Conservation (phyloP, 2,797 vertebrate genomes). For the Heterohyrax brucei region DNA sequence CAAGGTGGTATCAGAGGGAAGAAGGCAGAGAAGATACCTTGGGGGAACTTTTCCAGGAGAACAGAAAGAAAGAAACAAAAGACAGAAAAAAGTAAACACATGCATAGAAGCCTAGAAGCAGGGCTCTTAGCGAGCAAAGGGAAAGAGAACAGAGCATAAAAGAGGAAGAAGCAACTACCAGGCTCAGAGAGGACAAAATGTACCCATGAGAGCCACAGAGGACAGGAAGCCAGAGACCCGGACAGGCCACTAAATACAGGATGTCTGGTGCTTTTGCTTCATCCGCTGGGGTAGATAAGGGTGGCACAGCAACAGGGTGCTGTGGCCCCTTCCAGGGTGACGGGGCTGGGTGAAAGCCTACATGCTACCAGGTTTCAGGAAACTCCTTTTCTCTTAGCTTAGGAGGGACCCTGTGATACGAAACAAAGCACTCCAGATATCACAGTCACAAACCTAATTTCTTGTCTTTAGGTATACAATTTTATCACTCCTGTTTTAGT, state of each 20-base stretch:
- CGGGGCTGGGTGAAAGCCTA: slow-evolving; percentile 10
- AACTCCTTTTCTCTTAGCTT: slow-evolving; percentile 44
- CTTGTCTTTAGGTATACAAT: slow-evolving; percentile 11
- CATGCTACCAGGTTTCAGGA: neutral
- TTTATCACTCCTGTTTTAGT: neutral
- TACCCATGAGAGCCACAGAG: slow-evolving; percentile 68
- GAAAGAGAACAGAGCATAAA: slow-evolving; percentile 60
- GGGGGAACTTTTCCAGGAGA: slow-evolving; percentile 24
- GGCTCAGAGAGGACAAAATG: slow-evolving; percentile 71
- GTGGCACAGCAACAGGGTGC: neutral
- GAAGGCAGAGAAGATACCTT: neutral
- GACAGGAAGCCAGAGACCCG: slow-evolving; percentile 72
- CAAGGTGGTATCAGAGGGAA: neutral
- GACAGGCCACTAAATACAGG: slow-evolving; percentile 9
- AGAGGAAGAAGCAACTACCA: slow-evolving; percentile 73
- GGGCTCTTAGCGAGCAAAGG: slow-evolving; percentile 35
- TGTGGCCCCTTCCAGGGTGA: neutral
- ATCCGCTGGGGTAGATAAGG: neutral
- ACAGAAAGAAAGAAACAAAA: slow-evolving; percentile 25
- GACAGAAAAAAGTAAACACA: slow-evolving; percentile 25
- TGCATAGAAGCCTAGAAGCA: slow-evolving; percentile 6
- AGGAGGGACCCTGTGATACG: neutral
- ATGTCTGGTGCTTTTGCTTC: slow-evolving; percentile 53
- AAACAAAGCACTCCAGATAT: neutral
- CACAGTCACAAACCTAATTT: neutral